Conservation (phyloP, 92 coral and sea anemone genomes). For the Zoanthus sociatus region DNA sequence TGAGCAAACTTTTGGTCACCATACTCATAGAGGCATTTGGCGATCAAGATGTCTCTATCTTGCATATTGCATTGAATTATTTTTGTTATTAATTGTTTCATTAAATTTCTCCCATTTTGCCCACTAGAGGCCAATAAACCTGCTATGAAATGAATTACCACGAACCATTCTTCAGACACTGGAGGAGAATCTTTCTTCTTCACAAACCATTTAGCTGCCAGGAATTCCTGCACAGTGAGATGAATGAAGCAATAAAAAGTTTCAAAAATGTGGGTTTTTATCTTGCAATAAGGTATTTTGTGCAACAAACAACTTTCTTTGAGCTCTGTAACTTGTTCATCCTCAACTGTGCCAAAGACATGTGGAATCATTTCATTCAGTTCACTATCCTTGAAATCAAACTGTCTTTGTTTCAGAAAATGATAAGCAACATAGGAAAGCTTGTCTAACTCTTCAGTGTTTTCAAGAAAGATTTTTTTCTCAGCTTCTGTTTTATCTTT, state of each 20-base stretch:
- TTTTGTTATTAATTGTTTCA: background rate
- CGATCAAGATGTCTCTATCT: background rate
- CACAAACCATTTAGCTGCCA: conserved; percentile 59
- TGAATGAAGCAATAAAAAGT: conserved; percentile 53
- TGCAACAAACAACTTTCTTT: conserved; percentile 17
- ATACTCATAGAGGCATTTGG: conserved; percentile 5
- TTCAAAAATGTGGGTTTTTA: background rate
- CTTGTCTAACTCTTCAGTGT: background rate
- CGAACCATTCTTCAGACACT: conserved; percentile 9
- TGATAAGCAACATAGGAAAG: conserved; percentile 7
- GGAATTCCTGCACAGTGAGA: conserved; percentile 57
- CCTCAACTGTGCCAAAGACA: background rate
- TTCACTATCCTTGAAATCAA: conserved; percentile 18
- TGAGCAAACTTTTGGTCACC: background rate
- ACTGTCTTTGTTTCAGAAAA: conserved; percentile 14
- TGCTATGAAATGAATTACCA: conserved; percentile 61
- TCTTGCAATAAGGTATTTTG: conserved; percentile 1
- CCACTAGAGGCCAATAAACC: conserved; percentile 35
- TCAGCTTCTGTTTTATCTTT: conserved; percentile 4
- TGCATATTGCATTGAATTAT: background rate
- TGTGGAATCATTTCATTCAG: background rate
- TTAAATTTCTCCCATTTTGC: conserved; percentile 28
- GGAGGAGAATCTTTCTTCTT: conserved; percentile 31
- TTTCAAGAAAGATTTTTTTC: background rate
- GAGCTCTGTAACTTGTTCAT: background rate